Conservation (phyloP, 2,113 vertebrate species). For the Sinocyclocheilus anshuiensis region DNA sequence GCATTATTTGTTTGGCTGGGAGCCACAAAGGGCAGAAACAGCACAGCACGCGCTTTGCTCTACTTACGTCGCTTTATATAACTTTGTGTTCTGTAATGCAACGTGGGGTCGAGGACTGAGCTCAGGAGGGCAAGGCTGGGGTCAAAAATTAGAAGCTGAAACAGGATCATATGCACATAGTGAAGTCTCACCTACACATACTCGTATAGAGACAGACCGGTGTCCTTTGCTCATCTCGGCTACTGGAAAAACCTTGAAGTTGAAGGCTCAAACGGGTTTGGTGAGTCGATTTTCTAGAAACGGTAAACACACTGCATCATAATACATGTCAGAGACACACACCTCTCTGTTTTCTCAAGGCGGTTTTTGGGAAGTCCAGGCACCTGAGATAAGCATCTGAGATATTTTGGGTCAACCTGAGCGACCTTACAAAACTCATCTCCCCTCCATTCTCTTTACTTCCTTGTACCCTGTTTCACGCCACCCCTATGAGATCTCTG, state of each 20-base stretch:
- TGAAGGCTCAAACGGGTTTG: slow-evolving; percentile 10
- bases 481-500: too few relatives aligned
- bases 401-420: slow-evolving; percentile 69
- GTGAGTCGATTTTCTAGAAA: slow-evolving; percentile 2
- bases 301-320: slow-evolving; percentile 30
- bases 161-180: slow-evolving; percentile 22
- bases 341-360: slow-evolving; percentile 27
- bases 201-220: not conserved
- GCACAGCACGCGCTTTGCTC: slow-evolving; percentile 30
- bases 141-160: slow-evolving; percentile 30
- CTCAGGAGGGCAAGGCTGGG: slow-evolving; percentile 31
- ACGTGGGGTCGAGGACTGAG: slow-evolving; percentile 31
- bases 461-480: too few relatives aligned
- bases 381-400: slow-evolving; percentile 70
- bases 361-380: slow-evolving; percentile 51
- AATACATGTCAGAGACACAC: slow-evolving; percentile 35
- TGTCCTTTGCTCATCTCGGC: slow-evolving; percentile 22
- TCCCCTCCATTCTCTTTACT: too few relatives aligned
- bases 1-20: slow-evolving; percentile 37
- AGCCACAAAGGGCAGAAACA: slow-evolving; percentile 28
- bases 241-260: slow-evolving; percentile 24
- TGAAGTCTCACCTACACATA: slow-evolving; percentile 25
- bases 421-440: slow-evolving; percentile 58
- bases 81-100: slow-evolving; percentile 29
- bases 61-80: slow-evolving; percentile 40